These are phyloP conservation scores for Entelurus aequoreus DNA, from an alignment of 2,113 vertebrate genomes.

Conservation along the genomic window DNA sequence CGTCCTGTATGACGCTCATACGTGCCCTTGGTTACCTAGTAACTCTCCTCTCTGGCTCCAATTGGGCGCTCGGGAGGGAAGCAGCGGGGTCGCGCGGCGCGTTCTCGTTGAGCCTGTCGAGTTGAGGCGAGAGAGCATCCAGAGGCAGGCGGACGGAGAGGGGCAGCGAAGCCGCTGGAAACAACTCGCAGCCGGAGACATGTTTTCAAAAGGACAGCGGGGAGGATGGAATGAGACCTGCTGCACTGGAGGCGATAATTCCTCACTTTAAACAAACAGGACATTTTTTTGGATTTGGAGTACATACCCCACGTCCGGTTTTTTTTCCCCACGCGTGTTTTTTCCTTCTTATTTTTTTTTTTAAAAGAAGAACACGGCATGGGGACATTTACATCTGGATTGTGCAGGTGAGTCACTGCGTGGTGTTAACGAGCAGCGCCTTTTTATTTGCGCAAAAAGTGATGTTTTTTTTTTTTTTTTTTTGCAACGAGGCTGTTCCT, in stretches of 20 bases:
- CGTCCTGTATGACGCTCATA: constrained; percentile 50
- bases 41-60: constrained; percentile 69
- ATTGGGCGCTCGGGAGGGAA: constrained; percentile 59
- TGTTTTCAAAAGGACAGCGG: not conserved
- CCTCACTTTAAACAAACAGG: constrained; percentile 30
- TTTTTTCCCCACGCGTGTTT: constrained; percentile 21
- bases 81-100: constrained; percentile 68
- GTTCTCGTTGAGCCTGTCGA: constrained; percentile 59
- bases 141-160: constrained; percentile 55
- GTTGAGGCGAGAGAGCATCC: constrained; percentile 56
- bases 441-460: not conserved
- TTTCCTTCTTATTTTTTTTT: constrained; percentile 33
- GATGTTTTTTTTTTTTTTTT: not conserved
- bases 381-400: constrained; percentile 62
- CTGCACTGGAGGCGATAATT: constrained; percentile 46
- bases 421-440: constrained; percentile 17
- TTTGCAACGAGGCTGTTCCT: constrained; percentile 13
- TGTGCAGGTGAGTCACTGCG: constrained; percentile 72
- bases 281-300: constrained; percentile 51
- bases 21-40: constrained; percentile 76
- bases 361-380: constrained; percentile 53
- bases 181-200: constrained; percentile 19
- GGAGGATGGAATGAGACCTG: constrained; percentile 47
- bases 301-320: constrained; percentile 33
- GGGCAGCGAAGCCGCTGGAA: constrained; percentile 35